Conservation (phyloP, 2,888 invertebrate genomes). For the Aquatica leii region DNA sequence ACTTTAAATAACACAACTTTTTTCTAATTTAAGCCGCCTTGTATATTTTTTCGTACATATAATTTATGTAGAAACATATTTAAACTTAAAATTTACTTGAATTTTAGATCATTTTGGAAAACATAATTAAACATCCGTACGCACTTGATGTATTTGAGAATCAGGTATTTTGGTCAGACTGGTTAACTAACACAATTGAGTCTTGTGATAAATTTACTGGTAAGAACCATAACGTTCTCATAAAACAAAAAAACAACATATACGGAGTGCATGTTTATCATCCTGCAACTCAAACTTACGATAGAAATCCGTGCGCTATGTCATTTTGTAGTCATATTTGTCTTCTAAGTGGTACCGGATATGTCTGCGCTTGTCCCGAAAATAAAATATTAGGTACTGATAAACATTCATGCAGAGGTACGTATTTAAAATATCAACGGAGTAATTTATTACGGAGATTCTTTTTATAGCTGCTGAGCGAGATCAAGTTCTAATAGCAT, state of each 20-base stretch:
- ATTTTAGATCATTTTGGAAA: constrained; percentile 61
- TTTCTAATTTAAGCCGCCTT: too few relatives aligned
- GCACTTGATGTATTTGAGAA: constrained; percentile 88
- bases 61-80: too few relatives aligned
- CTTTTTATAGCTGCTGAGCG: constrained; percentile 5
- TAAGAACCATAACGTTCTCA: constrained; percentile 66
- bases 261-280: constrained; percentile 81
- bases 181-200: constrained; percentile 77
- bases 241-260: constrained; percentile 62
- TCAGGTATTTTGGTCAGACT: constrained; percentile 90
- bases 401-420: constrained; percentile 67
- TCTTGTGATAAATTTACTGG: constrained; percentile 81
- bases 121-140: constrained; percentile 81
- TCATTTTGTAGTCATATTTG: constrained; percentile 81
- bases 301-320: constrained; percentile 68
- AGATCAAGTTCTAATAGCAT: constrained; percentile 63
- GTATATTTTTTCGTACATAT: too few relatives aligned
- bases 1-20: too few relatives aligned
- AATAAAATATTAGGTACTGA: constrained; percentile 69
- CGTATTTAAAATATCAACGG: too few relatives aligned
- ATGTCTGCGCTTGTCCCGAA: constrained; percentile 79
- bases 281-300: constrained; percentile 64
- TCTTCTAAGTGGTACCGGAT: constrained; percentile 69
- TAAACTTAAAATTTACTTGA: too few relatives aligned
- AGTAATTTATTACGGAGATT: background rate